A percentile compares a stretch with the other conserved stretches of the same genome.
phyloP scores from a whole-genome alignment of 2,797 vertebrate species.

The Rhinoraja longicauda region DNA sequence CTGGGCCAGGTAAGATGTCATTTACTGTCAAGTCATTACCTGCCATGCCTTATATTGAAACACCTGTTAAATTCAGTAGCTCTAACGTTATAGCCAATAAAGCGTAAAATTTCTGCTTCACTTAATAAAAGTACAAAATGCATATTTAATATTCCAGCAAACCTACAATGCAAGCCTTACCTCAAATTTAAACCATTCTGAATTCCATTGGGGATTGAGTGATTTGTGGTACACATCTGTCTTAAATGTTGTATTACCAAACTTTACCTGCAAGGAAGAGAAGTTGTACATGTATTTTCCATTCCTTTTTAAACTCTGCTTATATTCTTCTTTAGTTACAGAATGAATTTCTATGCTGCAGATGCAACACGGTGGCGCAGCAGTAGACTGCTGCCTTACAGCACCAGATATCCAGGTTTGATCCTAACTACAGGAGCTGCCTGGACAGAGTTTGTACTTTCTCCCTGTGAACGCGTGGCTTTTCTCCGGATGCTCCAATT shows the following conservation, averaged over 20 bases:
- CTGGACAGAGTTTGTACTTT: too few species aligned
- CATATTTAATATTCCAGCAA: not conserved
- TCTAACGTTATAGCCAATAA: not conserved
- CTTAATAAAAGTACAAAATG: not conserved
- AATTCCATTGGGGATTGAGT: slow-evolving; percentile 97
- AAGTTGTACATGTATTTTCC: not conserved
- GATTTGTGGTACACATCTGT: slow-evolving; percentile 94
- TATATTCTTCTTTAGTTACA: not conserved
- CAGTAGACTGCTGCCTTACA: too few species aligned
- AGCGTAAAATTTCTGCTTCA: not conserved
- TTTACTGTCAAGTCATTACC: not conserved
- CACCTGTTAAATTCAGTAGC: not conserved
- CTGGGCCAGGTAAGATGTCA: too few species aligned
- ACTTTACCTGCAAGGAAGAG: slow-evolving; percentile 77
- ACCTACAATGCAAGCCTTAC: slow-evolving; percentile 56
- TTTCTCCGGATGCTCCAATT: too few species aligned
- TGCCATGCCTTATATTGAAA: not conserved
- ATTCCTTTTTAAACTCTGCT: not conserved
- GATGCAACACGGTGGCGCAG: not conserved
- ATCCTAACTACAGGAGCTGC: too few species aligned
- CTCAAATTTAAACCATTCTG: slow-evolving; percentile 99
- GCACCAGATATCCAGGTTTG: too few species aligned
- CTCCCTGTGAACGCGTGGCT: too few species aligned
- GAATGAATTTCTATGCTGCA: not conserved
- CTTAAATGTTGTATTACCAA: slow-evolving; percentile 96